Percentiles rank a stretch among this genome's conserved stretches.
phyloP scores from a whole-genome alignment of 2,888 invertebrate genomes.

The Caenorhabditis sp. region DNA sequence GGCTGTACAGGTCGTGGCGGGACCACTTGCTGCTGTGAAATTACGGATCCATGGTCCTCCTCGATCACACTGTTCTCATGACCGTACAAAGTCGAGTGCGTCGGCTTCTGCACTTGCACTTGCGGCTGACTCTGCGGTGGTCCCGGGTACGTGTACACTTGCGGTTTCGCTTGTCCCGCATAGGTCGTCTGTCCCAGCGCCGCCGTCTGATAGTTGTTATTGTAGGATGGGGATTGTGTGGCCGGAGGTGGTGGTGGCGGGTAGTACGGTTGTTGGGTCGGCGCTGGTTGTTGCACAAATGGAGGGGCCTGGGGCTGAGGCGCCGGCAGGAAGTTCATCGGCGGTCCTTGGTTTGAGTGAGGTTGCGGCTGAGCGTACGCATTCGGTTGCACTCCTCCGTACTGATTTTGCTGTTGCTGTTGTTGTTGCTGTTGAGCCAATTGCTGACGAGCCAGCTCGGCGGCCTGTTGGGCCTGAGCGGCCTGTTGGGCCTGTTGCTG shows the following conservation, averaged over 20 bases:
- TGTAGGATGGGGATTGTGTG: slow-evolving; percentile 33
- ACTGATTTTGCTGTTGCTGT: slow-evolving; percentile 26
- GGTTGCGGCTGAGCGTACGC: neutral
- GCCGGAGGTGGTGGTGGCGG: slow-evolving; percentile 5
- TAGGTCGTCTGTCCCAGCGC: slow-evolving; percentile 42
- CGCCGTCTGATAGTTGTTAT: slow-evolving; percentile 56
- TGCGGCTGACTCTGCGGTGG: neutral
- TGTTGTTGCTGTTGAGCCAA: slow-evolving; percentile 29
- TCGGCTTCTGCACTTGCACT: slow-evolving; percentile 27
- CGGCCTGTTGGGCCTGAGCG: neutral
- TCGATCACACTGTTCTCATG: slow-evolving; percentile 34
- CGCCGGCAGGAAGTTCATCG: neutral
- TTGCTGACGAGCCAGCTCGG: slow-evolving; percentile 10
- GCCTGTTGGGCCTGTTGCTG: neutral
- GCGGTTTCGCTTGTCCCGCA: slow-evolving; percentile 45
- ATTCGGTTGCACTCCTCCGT: slow-evolving; percentile 41
- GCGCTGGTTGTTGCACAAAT: no score
- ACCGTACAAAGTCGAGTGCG: slow-evolving; percentile 25
- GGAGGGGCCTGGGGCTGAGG: slow-evolving; percentile 4
- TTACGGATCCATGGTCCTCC: slow-evolving; percentile 36
- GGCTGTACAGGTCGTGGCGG: slow-evolving; percentile 51
- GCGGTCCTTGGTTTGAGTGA: neutral
- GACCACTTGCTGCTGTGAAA: slow-evolving; percentile 38
- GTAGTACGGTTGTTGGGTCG: no score
- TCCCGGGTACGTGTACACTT: slow-evolving; percentile 54